Conservation (phyloP, 2,113 vertebrate species). For the Suricata suricatta region DNA sequence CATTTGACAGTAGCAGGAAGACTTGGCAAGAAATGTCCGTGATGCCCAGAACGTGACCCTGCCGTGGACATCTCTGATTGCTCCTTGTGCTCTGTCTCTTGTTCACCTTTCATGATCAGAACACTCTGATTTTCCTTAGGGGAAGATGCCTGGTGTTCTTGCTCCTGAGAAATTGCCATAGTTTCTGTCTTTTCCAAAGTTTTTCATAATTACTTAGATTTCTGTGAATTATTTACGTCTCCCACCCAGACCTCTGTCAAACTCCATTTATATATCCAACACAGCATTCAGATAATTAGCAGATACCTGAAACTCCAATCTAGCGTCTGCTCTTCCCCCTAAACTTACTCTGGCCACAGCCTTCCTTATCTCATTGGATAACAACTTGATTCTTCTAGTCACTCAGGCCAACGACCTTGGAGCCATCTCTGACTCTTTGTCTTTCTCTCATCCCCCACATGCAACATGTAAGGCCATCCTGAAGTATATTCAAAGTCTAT, state of each 20-base stretch:
- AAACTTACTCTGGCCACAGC: too few species aligned
- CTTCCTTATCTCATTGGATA: neutral
- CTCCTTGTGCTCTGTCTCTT: neutral
- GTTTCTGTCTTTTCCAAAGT: neutral
- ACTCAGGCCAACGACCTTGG: neutral
- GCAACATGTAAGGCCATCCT: neutral
- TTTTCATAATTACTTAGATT: neutral
- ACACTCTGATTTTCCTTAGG: neutral
- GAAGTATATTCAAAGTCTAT: neutral
- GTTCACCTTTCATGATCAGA: neutral
- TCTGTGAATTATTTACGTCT: neutral
- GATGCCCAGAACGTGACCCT: accelerated
- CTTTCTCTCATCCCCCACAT: neutral
- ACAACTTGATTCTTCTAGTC: neutral
- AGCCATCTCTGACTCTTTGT: neutral
- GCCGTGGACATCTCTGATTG: neutral
- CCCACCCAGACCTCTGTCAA: neutral
- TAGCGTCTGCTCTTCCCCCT: too few species aligned
- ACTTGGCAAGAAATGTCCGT: neutral
- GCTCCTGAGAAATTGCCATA: neutral
- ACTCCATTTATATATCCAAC: neutral
- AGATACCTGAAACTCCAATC: neutral
- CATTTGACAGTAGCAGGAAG: neutral
- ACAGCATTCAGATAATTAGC: neutral
- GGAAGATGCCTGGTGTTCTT: neutral